phyloP scores from a whole-genome alignment of 1,140 invertebrate genomes.

The Heterodera schachtii region DNA sequence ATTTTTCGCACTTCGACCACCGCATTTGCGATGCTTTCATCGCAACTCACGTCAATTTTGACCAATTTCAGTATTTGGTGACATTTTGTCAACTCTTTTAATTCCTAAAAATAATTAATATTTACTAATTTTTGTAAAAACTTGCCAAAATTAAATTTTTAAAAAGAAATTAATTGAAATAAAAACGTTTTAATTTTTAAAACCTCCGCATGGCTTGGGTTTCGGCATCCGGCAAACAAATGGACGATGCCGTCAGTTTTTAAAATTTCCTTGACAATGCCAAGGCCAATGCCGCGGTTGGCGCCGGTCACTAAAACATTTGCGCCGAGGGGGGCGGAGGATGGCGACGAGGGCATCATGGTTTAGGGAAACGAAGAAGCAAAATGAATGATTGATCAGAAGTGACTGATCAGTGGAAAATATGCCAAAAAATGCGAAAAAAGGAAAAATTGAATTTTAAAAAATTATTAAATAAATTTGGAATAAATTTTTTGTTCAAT shows the following conservation, averaged over 20 bases:
- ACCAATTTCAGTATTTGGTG: neutral
- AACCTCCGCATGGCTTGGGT: constrained; percentile 29
- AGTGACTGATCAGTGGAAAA: too few species aligned
- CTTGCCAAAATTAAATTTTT: too few species aligned
- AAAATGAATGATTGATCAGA: too few species aligned
- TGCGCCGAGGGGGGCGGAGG: neutral
- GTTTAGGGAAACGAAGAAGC: too few species aligned
- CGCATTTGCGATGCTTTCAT: neutral
- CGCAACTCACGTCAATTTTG: neutral
- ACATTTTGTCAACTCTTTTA: neutral
- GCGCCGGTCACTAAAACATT: constrained; percentile 48
- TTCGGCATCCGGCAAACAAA: constrained; percentile 36
- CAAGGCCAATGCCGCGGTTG: constrained; percentile 47
- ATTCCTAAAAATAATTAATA: neutral
- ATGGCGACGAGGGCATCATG: too few species aligned
- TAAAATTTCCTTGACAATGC: constrained; percentile 35
- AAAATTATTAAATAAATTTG: too few species aligned
- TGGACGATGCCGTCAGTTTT: constrained; percentile 21
- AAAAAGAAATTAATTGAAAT: too few species aligned
- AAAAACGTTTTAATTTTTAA: neutral
- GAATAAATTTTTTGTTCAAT: too few species aligned
- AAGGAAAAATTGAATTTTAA: too few species aligned
- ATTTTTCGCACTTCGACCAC: neutral
- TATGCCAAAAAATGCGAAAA: too few species aligned
- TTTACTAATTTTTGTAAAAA: neutral